Base-by-base conservation (phyloP, 2,113 vertebrate species). In the Mellivora capensis region DNA sequence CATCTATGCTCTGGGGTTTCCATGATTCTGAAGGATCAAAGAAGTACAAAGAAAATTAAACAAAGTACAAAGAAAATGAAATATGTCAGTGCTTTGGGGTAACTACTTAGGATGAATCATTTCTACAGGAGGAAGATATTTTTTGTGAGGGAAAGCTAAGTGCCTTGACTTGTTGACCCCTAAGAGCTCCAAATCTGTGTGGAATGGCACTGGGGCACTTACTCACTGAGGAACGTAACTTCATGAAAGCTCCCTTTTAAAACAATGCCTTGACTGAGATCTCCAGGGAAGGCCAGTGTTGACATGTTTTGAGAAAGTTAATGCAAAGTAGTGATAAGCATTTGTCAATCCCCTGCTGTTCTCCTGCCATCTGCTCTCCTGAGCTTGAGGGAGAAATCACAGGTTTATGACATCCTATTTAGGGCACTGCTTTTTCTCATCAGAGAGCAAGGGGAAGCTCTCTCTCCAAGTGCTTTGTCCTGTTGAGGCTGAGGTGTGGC, bases 221-320 rank as follows among this genome's bases (percentile, higher is more conserved):
- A 10, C 10, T 81, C 47, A 62, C 61, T 27, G 57, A 93, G 62
- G 27, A 77, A 54, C n/a, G 79, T 74, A 79, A 9, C 34, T 91
- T 79, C 15, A 0, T 85, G 80, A 87, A 59, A 82, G 52, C n/a
- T 93, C 39, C 61, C 90, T 34, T 95, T 94, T 96, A 87, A 96
- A 93, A 29, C 71, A 93, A 64, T 37, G 47, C 34, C 74, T 94
- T 90, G 18, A 80, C 49, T 92, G 54, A 57, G 89, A 59, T 81
- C 80, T 96, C 80, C 83, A 96, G 94, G 42, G 44, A 91, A 93
- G n/a, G 27, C 37, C 83, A 94, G 57, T 87, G 76, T 96, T 91
- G 96, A 91, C 47, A 94, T 62, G 61, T 97, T 97, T 96, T 91
- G 67, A 96, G 87, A 91, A 97, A 95, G 64, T 83, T 91, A 90